These are phyloP conservation scores for Rostratula benghalensis DNA, from an alignment of 2,113 vertebrate genomes.

Conservation along the genomic window DNA sequence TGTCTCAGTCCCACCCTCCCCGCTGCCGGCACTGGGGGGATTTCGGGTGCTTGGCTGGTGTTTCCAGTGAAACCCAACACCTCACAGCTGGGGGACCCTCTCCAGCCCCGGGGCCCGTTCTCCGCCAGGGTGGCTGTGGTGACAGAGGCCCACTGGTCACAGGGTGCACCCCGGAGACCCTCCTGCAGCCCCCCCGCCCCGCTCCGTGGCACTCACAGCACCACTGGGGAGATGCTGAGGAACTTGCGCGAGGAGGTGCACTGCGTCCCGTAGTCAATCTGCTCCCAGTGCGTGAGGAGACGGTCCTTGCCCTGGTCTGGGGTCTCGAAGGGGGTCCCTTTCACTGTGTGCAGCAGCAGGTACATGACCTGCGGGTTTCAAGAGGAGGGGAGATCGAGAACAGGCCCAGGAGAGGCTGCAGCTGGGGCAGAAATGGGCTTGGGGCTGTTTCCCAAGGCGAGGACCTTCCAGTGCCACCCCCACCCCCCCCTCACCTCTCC, in stretches of 20 bases:
- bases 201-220: slow-evolving; percentile 80
- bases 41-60: accelerated
- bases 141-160: neutral
- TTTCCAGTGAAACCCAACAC: neutral
- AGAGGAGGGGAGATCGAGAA: neutral
- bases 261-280: slow-evolving; percentile 92
- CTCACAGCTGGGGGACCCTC: neutral
- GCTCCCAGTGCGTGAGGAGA: slow-evolving; percentile 93
- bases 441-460: neutral
- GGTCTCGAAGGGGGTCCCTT: slow-evolving; percentile 94
- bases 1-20: neutral
- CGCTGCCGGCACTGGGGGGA: neutral
- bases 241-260: slow-evolving; percentile 93
- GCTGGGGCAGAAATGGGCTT: too few relatives aligned
- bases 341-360: slow-evolving; percentile 90
- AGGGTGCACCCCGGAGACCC: accelerated
- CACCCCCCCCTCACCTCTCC: too few relatives aligned
- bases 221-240: slow-evolving; percentile 90
- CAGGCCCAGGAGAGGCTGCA: neutral
- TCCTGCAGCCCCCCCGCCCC: accelerated
- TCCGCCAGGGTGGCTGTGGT: too few relatives aligned
- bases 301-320: slow-evolving; percentile 92
- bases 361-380: slow-evolving; percentile 85
- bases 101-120: too few relatives aligned
- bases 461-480: accelerated